Conservation (phyloP, 2,888 invertebrate species). For the Lacanobia oleracea region DNA sequence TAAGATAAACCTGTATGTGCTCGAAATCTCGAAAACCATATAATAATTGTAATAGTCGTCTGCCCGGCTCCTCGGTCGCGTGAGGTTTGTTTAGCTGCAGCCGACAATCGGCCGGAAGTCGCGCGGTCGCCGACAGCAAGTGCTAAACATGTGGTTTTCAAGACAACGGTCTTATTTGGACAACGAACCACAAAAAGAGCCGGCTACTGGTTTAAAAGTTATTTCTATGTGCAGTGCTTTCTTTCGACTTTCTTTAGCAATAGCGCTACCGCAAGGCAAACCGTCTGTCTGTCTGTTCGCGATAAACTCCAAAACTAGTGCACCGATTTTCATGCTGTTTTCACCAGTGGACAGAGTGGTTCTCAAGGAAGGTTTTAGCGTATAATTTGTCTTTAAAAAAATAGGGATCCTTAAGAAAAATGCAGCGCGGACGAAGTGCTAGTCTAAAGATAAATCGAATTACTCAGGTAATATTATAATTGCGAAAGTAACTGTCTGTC, state of each 20-base stretch:
- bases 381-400: no score
- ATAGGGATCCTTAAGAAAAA: no score
- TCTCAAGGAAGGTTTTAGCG: no score
- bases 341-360: no score
- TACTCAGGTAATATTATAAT: no score
- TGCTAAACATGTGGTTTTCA: slow-evolving; percentile 46
- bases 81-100: slow-evolving; percentile 48
- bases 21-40: neutral
- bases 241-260: neutral
- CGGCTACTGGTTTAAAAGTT: neutral
- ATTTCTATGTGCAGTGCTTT: neutral
- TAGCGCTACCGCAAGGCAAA: no score
- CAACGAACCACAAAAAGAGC: neutral
- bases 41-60: neutral
- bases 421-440: no score
- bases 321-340: no score
- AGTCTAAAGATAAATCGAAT: no score
- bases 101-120: slow-evolving; percentile 32
- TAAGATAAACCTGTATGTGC: neutral
- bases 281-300: no score
- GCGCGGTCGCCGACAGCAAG: slow-evolving; percentile 18
- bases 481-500: no score
- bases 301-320: no score
- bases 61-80: neutral
- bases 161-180: slow-evolving; percentile 34